Percentiles rank a stretch among this genome's conserved stretches.
These are phyloP conservation scores for Idris sp. DNA, from an alignment of 1,140 invertebrate species.

Conservation along the genomic window DNA sequence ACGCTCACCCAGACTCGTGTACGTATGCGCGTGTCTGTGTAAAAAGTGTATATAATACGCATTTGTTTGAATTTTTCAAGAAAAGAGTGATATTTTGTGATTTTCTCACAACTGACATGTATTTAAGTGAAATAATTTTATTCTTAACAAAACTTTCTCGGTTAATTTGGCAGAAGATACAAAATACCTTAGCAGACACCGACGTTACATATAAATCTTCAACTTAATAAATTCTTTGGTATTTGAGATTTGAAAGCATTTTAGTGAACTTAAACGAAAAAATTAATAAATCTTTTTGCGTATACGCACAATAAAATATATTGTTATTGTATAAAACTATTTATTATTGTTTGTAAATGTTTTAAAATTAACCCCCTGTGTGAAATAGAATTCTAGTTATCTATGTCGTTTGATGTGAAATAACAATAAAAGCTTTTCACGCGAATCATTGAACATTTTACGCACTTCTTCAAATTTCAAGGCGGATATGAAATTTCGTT, in stretches of 20 bases:
- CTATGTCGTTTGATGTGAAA: background rate
- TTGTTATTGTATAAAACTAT: no score
- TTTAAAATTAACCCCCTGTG: no score
- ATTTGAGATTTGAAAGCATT: background rate
- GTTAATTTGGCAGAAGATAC: constrained; percentile 12
- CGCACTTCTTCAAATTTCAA: background rate
- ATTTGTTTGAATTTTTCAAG: constrained; percentile 22
- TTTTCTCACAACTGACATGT: constrained; percentile 11
- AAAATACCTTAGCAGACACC: background rate
- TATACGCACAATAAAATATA: no score
- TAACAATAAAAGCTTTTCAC: background rate
- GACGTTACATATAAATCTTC: constrained; percentile 5
- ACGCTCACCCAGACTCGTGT: constrained; percentile 46
- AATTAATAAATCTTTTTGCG: constrained; percentile 5
- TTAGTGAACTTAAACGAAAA: background rate
- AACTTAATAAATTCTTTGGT: constrained; percentile 16
- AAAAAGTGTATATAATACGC: constrained; percentile 24
- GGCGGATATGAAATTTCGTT: constrained; percentile 31
- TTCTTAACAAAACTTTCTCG: constrained; percentile 32
- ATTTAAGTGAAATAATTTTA: constrained; percentile 23
- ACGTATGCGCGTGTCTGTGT: constrained; percentile 47
- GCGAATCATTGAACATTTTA: no score
- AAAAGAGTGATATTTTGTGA: constrained; percentile 27
- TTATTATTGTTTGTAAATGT: no score
- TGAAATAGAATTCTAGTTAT: no score